Evolutionary conservation across 1,140 invertebrate genomes (phyloP).

Genomic region (Polyergus mexicanus): DNA sequence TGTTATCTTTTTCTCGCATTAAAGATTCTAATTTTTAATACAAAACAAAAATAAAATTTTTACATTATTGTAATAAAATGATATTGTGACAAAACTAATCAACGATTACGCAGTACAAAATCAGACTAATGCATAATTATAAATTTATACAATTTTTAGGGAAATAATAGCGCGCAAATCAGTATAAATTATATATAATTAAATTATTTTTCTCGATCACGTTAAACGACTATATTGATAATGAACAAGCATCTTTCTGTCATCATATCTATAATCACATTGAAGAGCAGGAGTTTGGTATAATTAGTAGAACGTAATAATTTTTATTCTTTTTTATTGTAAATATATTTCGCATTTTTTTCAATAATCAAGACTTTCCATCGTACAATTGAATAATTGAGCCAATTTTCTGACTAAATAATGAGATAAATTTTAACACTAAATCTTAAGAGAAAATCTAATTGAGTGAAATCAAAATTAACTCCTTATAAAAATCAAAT

Average conservation of each 20-base stretch:
- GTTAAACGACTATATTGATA: background rate
- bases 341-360: slow-evolving; percentile 3
- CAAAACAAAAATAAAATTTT: background rate
- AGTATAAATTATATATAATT: background rate
- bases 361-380: background rate
- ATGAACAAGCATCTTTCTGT: background rate
- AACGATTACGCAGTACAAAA: background rate
- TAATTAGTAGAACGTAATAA: background rate
- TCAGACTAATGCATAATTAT: background rate
- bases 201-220: background rate
- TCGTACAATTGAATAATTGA: background rate
- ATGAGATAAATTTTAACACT: slow-evolving; percentile 21
- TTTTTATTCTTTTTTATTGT: background rate
- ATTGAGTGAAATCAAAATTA: slow-evolving; percentile 35
- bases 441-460: background rate
- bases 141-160: background rate
- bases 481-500: background rate
- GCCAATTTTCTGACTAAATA: slow-evolving; percentile 29
- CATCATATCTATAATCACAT: background rate
- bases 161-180: background rate
- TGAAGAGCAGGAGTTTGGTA: background rate
- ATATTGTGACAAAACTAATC: background rate
- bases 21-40: background rate
- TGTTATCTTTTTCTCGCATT: no score
- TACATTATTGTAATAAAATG: no score